Evolutionary conservation across 2,797 vertebrate species (phyloP), one percentile per base, ranked within the genome.

Genomic region (Rhincodon typus): DNA sequence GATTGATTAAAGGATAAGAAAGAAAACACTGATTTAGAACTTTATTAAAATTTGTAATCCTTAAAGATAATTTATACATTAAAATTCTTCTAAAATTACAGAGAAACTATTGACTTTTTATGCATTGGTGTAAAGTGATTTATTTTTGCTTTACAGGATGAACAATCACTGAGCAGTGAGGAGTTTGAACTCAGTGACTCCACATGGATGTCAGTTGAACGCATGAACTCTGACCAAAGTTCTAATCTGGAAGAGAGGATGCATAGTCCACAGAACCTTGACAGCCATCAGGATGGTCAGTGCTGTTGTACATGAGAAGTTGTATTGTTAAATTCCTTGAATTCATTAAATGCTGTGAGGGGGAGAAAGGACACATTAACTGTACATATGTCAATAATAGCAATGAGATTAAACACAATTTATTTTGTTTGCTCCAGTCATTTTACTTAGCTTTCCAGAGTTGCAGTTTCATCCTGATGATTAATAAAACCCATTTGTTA

Each of bases 171-270:
- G 97, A 98, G 98, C 97, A 98, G 98, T 90, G 98, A 98, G 96
- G 98, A 98, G 96, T 98, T 98, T 97, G 98, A 98, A 96, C 98
- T 98, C 97, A 98, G 98, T 53, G 98, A 98, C 96, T 98, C 98
- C 0, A 98, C 98, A 50, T 97, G 98, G 96, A 98, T 98, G 98
- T 98, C 98, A 96, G 97, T 98, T 95, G 98, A 95, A 77, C 94
- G 94, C 94, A 95, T 98, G 96, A 98, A 98, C 96, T 98, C 98
- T 0, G 98, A 98, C 96, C 98, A 98, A 96, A 98, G 98, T 96
- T 98, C 98, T 96, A 98, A 98, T 96, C 97, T 98, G 53, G 98
- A 98, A 96, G 98, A 98, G 96, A 98, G 98, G 97, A 98, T 98
- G 97, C 98, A 97, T 95, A 98, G 98, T 97, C 98, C 98, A 88